Base-by-base conservation (phyloP, 2,797 vertebrate species). In the Rallus crepitans region DNA sequence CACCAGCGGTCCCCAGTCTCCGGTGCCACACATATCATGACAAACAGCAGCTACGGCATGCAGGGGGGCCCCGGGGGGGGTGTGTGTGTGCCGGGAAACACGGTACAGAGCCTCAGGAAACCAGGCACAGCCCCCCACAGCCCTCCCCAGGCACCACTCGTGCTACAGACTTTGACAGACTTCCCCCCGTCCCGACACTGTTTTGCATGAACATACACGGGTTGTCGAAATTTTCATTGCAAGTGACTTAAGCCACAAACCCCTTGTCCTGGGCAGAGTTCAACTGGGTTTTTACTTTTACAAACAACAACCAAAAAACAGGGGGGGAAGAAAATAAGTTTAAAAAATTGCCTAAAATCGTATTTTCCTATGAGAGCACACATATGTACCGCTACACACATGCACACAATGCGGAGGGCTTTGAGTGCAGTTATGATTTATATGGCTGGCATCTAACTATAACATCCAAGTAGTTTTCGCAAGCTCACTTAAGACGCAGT, bases 51-150 rank as follows among this genome's bases (percentile, higher is more conserved):
- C 55, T 77, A 37, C 2, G 0, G 57, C 2, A 0, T 0, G 12
- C 53, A 37, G 37, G 1, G 23, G 14, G 39, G 25, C 25, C 31
- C 31, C 68, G 12, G 3, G 17, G 64, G 40, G 40, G 17, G 20
- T 35, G 35, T 35, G 35, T 35, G 37, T 37, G 47, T 48, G 47
- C 11, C 4, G 11, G 80, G 88, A 94, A 95, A 86, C 70, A 85
- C 3, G 18, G 89, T 76, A 83, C 47, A 89, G 94, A 96, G 94
- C 70, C 33, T 92, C 96, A 92, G 91, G 93, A 95, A 93, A 80
- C 15, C 0, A 3, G 72, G 53, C 61, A 79, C 70, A 77, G 89
- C 39, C 78, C 82, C 84, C 48, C 25, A 0, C 37, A 24, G 63
- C 65, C 65, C 80, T 81, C 64, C 73, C 64, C 71, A 27, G 87